These are phyloP conservation scores for Ceyx erithaca DNA, from an alignment of 2,797 vertebrate genomes.

Conservation along the genomic window DNA sequence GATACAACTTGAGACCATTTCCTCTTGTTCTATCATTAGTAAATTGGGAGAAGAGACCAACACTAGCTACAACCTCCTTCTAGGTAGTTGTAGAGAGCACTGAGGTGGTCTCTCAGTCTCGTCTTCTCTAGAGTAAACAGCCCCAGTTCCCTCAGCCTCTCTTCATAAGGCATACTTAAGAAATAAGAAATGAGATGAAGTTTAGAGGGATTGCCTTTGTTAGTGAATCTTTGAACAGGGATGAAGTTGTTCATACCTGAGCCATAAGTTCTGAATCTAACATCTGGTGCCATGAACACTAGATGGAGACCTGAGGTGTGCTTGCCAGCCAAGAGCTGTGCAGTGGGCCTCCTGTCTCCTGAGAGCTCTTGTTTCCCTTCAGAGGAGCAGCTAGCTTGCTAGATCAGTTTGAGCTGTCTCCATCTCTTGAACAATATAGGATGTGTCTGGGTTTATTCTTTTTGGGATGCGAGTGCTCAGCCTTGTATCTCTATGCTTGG, in stretches of 20 bases:
- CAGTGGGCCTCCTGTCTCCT: background rate
- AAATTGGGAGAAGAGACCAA: too few relatives aligned
- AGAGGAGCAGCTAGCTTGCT: background rate
- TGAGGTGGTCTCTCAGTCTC: too few relatives aligned
- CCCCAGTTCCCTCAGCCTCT: too few relatives aligned
- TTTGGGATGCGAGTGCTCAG: background rate
- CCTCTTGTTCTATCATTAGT: too few relatives aligned
- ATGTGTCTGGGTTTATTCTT: conserved; percentile 22
- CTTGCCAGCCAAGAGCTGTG: background rate
- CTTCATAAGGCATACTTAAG: too few relatives aligned
- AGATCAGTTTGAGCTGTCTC: background rate
- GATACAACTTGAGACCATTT: too few relatives aligned
- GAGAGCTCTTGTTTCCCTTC: background rate
- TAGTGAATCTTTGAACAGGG: background rate
- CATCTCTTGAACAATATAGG: conserved; percentile 18
- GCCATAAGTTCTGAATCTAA: background rate
- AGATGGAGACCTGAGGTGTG: background rate
- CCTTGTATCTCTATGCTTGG: background rate
- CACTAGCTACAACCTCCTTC: too few relatives aligned
- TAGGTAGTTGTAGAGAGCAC: too few relatives aligned
- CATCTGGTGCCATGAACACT: background rate
- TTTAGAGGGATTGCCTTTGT: background rate
- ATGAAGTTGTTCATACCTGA: background rate
- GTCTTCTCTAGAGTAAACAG: too few relatives aligned
- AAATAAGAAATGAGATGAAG: background rate